Base-by-base conservation (phyloP, 2,113 vertebrate species). In the Patagioenas fasciata region DNA sequence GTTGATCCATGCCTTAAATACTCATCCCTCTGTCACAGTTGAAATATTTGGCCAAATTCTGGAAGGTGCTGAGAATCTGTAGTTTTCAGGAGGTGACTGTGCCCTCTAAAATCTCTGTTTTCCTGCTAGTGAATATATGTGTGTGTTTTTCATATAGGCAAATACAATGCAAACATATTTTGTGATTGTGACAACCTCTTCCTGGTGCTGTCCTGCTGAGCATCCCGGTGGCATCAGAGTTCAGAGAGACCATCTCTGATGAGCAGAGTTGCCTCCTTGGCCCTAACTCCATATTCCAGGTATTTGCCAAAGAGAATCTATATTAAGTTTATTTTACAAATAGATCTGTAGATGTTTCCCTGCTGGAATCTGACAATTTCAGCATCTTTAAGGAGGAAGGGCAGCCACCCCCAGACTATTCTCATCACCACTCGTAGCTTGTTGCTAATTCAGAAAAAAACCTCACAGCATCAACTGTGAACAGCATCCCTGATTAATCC, bases 401-500 rank as follows among this genome's bases (percentile, higher is more conserved):
- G 79, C 80, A 84, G 80, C 69, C 4, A 4, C 72, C 60, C 42
- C 72, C 56, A 73, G 90, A 74, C 69, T 85, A 67, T 85, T 94
- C 84, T 64, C 90, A 91, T 85, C 83, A 93, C 62, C 2, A 0
- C 50, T 95, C 31, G 25, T 74, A 71, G 58, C 80, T 95, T 81
- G 62, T 82, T 92, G 83, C 73, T 96, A 93, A 93, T 94, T 97
- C 93, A 79, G 94, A 93, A 97, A 94, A 73, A 79, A 93, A 54
- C 67, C 85, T 40, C 80, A n/a, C 67, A 90, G 56, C 82, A 83
- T 83, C 89, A 77, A n/a, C 60, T 60, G 75, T 88, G 67, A 96
- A 17, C 69, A 90, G 79, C 94, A 89, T 94, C 80, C 48, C 94
- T 94, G 96, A 97, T 97, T 97, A 97, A 96, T 97, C 95, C 91